Evolutionary conservation across 2,113 vertebrate species (phyloP), one percentile per base, ranked within the genome.

Genomic region (Cololabis saira): DNA sequence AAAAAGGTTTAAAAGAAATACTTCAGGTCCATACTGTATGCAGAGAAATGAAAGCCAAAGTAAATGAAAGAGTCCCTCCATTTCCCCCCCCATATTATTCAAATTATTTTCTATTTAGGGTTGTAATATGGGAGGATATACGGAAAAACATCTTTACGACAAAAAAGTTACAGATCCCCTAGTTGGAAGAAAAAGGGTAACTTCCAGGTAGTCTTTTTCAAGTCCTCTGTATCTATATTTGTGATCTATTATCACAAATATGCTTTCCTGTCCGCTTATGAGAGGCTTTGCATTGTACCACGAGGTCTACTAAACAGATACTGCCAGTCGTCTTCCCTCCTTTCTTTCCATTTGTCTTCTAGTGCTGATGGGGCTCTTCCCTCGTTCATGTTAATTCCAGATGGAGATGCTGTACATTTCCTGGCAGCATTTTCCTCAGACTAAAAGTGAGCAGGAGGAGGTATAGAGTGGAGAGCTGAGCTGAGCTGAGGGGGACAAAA

Each of bases 361-460:
- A 30, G 15, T 5, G 7, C 73, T 76, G 61, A 87, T 71, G 70
- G 80, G 82, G 79, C 84, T 82, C 67, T 83, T 87, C 78, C 74
- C 66, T 70, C 77, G 74, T 91, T 91, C 87, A 92, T 93, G 89
- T 89, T 81, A 79, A 91, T 92, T 90, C 90, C 90, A 92, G 80
- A 89, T 89, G 90, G 78, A 85, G 88, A 82, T 60, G 81, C 86
- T 90, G 90, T 91, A 89, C 82, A 90, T 91, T 91, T 92, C 88
- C 92, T 91, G 91, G 91, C 89, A 93, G 83, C 85, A 68, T 76
- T 68, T 87, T 53, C 8, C 67, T 63, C 80, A 68, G 80, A 78
- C 73, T 59, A 74, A 68, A 52, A 76, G 75, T 55, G 55, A 87
- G 81, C 71, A 66, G 77, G 71, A 71, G 82, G 69, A 83, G 77